A percentile compares a stretch with the other conserved stretches of the same genome.
Conservation (phyloP, 2,797 vertebrate species). For the Halcyon leucocephala region DNA sequence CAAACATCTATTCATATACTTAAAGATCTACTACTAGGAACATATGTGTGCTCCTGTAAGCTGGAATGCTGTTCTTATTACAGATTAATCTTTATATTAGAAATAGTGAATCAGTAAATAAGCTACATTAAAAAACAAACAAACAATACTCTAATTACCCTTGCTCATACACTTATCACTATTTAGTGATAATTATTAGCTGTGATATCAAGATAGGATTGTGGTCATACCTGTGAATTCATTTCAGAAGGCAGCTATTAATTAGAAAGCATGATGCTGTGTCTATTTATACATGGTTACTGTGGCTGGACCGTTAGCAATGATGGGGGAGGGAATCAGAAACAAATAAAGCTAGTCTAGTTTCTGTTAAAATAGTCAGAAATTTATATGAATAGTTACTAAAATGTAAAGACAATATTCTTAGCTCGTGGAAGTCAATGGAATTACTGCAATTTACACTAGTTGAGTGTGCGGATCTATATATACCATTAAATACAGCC, state of each 20-base stretch:
- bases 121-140: neutral
- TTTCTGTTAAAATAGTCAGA: neutral
- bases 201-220: neutral
- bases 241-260: constrained; percentile 42
- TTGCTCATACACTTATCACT: neutral
- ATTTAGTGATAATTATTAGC: neutral
- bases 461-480: neutral
- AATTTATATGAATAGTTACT: neutral
- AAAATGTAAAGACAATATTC: neutral
- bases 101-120: constrained; percentile 21
- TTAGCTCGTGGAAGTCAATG: neutral
- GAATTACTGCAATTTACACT: neutral
- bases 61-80: neutral
- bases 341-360: neutral
- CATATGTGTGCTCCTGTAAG: neutral
- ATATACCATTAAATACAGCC: neutral
- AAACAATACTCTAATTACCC: neutral
- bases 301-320: neutral
- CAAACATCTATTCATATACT: neutral
- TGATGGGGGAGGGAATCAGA: neutral
- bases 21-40: neutral
- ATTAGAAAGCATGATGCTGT: neutral
- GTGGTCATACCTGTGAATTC: neutral
- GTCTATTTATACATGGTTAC: constrained; percentile 30
- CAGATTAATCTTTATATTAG: neutral